Evolutionary conservation across 2,113 vertebrate genomes (phyloP), one percentile per base, ranked within the genome.

Genomic region (Nothocercus julius): DNA sequence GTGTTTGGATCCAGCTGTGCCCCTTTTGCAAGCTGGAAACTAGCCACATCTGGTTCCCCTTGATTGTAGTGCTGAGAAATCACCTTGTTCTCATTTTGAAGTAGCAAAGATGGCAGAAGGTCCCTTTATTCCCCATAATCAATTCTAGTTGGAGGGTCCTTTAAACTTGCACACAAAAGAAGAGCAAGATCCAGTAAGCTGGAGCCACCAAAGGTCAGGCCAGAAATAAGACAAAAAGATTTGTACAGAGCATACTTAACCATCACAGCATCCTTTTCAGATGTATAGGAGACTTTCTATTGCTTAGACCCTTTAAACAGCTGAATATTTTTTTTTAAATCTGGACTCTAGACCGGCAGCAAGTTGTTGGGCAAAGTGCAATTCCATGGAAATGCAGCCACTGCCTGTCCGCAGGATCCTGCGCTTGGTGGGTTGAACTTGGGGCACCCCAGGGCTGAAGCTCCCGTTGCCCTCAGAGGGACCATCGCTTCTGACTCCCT

Each of bases 1-100:
- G 89, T 68, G 74, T n/a, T 47, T 34, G 76, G 44, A 62, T 77
- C 88, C 95, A 95, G 90, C 75, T 95, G 88, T 3, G 59, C 44
- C 67, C 63, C 51, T 58, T 28, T 12, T 67, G 82, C 40, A 80
- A 67, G 59, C 28, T 40, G 67, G 76, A 32, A 74, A 2, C 82
- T 36, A 3, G 0, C 14, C 87, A 87, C 95, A 90, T 90, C 85
- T 88, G 96, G 72, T 32, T 93, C 14, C 79, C 51, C 76, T 70
- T 73, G 72, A 59, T 54, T 45, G 6, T 9, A 30, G 19, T 40
- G 85, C 85, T 80, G 68, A 77, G 82, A 88, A 90, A 70, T 21
- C 72, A 49, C 40, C 85, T 87, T 58, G 63, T 63, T 83, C 59
- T 85, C 85, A 17, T 74, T 90, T 45, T 54, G 85, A 70, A 77